These are phyloP conservation scores for Patiria pectinifera DNA, from an alignment of 53 echinoderm and acorn worm genomes.

Conservation along the genomic window DNA sequence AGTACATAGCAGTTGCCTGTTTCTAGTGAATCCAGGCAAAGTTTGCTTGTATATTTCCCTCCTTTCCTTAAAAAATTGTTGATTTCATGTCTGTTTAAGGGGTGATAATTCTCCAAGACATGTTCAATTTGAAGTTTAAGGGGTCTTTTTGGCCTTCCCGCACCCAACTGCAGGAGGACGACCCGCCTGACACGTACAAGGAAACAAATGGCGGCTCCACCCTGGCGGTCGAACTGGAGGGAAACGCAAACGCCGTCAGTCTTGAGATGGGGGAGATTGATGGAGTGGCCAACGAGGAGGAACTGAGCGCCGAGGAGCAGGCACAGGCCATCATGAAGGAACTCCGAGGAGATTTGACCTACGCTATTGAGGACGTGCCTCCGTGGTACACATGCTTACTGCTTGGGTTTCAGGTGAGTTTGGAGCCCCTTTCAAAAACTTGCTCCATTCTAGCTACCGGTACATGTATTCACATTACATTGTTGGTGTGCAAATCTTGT, in stretches of 20 bases:
- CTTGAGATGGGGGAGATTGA: conserved; percentile 35
- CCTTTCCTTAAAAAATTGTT: no score
- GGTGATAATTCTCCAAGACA: background rate
- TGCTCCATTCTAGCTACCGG: no score
- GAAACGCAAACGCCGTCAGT: background rate
- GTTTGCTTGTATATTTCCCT: no score
- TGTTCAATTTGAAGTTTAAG: background rate
- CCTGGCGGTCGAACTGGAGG: background rate
- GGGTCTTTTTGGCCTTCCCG: background rate
- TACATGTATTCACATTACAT: no score
- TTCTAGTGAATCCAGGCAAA: no score
- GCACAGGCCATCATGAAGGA: conserved; percentile 60
- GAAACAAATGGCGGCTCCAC: background rate
- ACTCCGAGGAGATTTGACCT: conserved; percentile 78
- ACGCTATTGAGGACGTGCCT: conserved; percentile 84
- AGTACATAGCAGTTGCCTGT: no score
- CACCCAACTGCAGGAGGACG: background rate
- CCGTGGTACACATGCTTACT: conserved; percentile 82
- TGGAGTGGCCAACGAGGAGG: background rate
- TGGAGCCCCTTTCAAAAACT: no score
- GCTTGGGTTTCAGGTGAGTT: conserved; percentile 92
- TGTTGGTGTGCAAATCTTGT: no score
- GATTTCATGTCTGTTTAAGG: no score
- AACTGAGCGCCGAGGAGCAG: conserved; percentile 15
- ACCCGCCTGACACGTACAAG: no score